A percentile compares a stretch with the other conserved stretches of the same genome.
These are phyloP conservation scores for Melanargia galathea DNA, from an alignment of 2,888 invertebrate genomes.

Conservation along the genomic window DNA sequence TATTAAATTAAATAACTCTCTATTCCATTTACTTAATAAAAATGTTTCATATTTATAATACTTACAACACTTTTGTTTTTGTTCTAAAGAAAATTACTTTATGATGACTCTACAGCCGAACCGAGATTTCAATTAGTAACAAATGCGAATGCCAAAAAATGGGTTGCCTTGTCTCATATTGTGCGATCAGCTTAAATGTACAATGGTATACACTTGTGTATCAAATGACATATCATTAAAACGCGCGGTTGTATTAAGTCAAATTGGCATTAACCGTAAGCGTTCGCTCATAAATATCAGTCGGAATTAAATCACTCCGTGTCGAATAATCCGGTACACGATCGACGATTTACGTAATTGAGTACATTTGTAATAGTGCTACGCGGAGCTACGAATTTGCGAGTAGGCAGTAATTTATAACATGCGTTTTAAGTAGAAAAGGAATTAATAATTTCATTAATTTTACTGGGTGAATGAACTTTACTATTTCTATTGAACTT, in stretches of 20 bases:
- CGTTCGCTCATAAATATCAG: constrained; percentile 63
- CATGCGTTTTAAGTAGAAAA: not conserved
- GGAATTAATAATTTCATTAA: no score
- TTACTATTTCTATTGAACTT: no score
- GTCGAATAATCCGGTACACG: constrained; percentile 61
- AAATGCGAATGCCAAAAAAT: no score
- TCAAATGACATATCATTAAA: constrained; percentile 38
- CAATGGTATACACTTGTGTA: constrained; percentile 6
- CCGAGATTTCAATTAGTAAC: no score
- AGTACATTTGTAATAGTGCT: constrained; percentile 42
- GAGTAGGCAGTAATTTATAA: not conserved
- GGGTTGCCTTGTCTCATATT: no score
- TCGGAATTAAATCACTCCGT: constrained; percentile 68
- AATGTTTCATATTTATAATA: no score
- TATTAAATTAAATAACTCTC: constrained; percentile 44
- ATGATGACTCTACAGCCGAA: no score
- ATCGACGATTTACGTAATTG: constrained; percentile 64
- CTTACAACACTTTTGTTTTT: no score
- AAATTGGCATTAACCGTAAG: constrained; percentile 60
- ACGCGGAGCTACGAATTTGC: constrained; percentile 41
- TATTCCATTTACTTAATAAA: no score
- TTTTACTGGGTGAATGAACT: no score
- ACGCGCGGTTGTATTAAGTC: constrained; percentile 53
- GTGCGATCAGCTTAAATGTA: constrained; percentile 35
- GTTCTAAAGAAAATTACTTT: no score